A percentile compares a stretch with the other conserved stretches of the same genome.
phyloP scores from a whole-genome alignment of 1,140 invertebrate genomes.

The Drosophila auraria region DNA sequence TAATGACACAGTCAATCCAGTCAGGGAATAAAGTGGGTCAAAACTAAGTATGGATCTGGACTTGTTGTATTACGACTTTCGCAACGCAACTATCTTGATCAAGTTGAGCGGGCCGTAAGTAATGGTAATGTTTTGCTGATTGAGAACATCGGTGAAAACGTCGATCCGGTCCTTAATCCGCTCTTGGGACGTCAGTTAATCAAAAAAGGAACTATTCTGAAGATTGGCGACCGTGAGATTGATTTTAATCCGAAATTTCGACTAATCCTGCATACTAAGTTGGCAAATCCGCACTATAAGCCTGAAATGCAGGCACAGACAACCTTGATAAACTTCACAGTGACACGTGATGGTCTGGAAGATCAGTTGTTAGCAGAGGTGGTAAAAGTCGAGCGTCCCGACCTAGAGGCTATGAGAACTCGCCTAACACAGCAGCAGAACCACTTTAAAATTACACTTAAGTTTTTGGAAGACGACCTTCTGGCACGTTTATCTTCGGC shows the following conservation, averaged over 20 bases:
- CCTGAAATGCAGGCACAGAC: slow-evolving; percentile 98
- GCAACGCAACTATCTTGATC: slow-evolving; percentile 93
- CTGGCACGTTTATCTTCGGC: slow-evolving; percentile 94
- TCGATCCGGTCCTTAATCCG: slow-evolving; percentile 96
- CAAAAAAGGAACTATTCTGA: slow-evolving; percentile 91
- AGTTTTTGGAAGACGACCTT: slow-evolving; percentile 95
- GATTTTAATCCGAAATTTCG: slow-evolving; percentile 94
- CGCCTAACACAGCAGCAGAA: slow-evolving; percentile 97
- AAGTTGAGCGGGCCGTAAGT: slow-evolving; percentile 92
- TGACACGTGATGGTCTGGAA: slow-evolving; percentile 96
- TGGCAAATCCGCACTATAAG: slow-evolving; percentile 98
- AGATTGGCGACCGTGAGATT: slow-evolving; percentile 96
- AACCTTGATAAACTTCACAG: slow-evolving; percentile 97
- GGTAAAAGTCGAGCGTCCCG: slow-evolving; percentile 96
- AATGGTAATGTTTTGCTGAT: slow-evolving; percentile 92
- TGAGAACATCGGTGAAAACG: slow-evolving; percentile 95
- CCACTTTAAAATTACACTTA: slow-evolving; percentile 96
- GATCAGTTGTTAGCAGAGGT: slow-evolving; percentile 97
- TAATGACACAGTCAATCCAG: slow-evolving; percentile 54
- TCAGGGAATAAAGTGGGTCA: slow-evolving; percentile 98
- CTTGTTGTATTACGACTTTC: slow-evolving; percentile 92
- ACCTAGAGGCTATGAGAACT: slow-evolving; percentile 91
- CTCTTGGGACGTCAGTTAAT: slow-evolving; percentile 95
- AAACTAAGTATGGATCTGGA: slow-evolving; percentile 90
- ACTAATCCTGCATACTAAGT: slow-evolving; percentile 95